Base-by-base conservation (phyloP, 1,140 invertebrate genomes). In the Diachasma alloeum region DNA sequence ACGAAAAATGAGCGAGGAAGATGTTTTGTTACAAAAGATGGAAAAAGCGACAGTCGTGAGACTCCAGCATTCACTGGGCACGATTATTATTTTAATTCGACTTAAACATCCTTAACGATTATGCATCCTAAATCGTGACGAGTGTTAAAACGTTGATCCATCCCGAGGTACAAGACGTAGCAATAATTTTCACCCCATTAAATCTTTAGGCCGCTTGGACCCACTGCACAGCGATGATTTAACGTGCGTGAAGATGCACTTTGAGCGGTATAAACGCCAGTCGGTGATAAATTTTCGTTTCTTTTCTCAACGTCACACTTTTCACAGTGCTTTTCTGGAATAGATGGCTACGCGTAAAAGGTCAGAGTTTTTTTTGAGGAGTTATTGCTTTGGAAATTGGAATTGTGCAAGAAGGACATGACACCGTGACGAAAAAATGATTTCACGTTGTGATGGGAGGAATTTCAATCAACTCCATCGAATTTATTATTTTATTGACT, bases 21-120 rank as follows among this genome's bases (percentile, higher is more conserved):
- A 68, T 11, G 66, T 63, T 63, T 68, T 68, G 66, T 68, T 68
- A 36, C 26, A 36, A 39, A 68, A 68, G 31, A 39, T 68, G 59
- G 59, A 63, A 63, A 63, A 63, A 9, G 59, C 59, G 24, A 26
- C 24, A 5, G 19, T 63, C 59, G 59, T 63, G 59, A 63, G 1
- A 31, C 22, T 13, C 59, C 9, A 56, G 59, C 24, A 8, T 37
- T 68, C 24, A 15, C 31, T 15, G 0, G 13, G 66, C 66, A 68
- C 66, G 66, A 68, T 68, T 68, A 68, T 68, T 68, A 68, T 68
- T 68, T 68, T 68, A 68, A 68, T 68, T 68, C 36, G 8, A 24
- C 22, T 63, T 63, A 63, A 63, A 63, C 24, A 31, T 63, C 59
- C 24, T 63, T 26, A 63, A 63, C 59, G 59, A 63, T 63, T 63